These are phyloP conservation scores for Equus quagga DNA, from an alignment of 2,113 vertebrate species.

Conservation along the genomic window DNA sequence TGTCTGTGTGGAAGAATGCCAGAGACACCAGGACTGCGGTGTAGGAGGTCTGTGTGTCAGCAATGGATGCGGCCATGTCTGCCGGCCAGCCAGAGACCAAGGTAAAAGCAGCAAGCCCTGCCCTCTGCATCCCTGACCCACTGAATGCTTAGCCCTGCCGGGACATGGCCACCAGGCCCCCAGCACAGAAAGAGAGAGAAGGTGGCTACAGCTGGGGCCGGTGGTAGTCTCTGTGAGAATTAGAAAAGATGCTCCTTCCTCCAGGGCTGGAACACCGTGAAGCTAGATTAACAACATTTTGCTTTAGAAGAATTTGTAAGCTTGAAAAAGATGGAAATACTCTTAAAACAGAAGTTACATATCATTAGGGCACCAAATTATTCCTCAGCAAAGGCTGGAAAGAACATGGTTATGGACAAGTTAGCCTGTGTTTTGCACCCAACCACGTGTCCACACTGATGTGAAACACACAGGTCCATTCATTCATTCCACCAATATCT, in stretches of 20 bases:
- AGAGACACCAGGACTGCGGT: fast-evolving
- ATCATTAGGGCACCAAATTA: background rate
- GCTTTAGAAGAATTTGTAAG: background rate
- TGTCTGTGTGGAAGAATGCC: background rate
- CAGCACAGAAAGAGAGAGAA: background rate
- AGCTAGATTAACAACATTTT: background rate
- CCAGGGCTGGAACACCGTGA: background rate
- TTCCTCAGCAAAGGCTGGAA: background rate
- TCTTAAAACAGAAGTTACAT: background rate
- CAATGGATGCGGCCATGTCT: background rate
- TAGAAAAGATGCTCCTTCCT: background rate
- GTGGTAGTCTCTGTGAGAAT: background rate
- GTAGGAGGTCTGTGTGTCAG: fast-evolving
- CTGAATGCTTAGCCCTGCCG: background rate
- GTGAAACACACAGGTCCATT: background rate
- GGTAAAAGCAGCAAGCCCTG: background rate
- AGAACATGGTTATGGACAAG: background rate
- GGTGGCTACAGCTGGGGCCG: too few species aligned
- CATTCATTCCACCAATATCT: background rate
- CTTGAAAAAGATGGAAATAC: background rate
- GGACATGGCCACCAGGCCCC: background rate
- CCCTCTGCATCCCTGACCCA: fast-evolving
- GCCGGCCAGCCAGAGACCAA: background rate
- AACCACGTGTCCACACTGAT: background rate
- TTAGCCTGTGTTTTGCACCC: background rate